Evolutionary conservation across 2,113 vertebrate species (phyloP), one percentile per base, ranked within the genome.

Genomic region (Maccullochella peelii): DNA sequence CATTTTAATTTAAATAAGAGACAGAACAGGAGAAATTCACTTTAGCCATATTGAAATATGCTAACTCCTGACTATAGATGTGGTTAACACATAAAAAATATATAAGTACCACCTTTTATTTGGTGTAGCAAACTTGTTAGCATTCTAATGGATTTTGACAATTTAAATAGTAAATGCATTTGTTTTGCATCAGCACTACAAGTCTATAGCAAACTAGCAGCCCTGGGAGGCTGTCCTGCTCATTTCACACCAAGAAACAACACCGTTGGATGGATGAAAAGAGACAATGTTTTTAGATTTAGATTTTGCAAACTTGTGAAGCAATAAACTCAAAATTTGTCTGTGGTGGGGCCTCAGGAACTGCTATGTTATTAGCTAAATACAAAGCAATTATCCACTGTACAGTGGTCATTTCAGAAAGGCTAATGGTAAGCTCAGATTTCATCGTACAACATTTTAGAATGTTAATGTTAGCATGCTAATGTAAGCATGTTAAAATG

Each of bases 1-100:
- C 38, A 55, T 59, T 86, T 73, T 6, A 27, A 73, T 44, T 23
- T 9, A 47, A 77, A 72, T n/a, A 36, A 58, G 7, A 18, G 63
- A 70, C 8, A 47, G 49, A 63, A 57, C 7, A 47, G 18, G 20
- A 16, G 10, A 23, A 70, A 52, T 54, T 23, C 23, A 36, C 67
- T 21, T 23, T 23, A 52, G 30, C 49, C 1, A 4, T 20, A 36
- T 8, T 36, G 59, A 36, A 42, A 42, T 7, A 10, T 20, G 8
- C 4, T 38, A 23, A 63, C 18, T 11, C 33, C 33, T 63, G 27
- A 59, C 14, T 30, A 38, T 21, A 23, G 4, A 36, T 1, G 9
- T 61, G 16, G 20, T 36, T 62, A 2, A 27, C 57, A 58, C 12
- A 58, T 5, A 14, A 44, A 12, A 8, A 36, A 33, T 18, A 33